These are phyloP conservation scores for Nesidiocoris tenuis DNA, from an alignment of 2,888 invertebrate species.

Conservation along the genomic window DNA sequence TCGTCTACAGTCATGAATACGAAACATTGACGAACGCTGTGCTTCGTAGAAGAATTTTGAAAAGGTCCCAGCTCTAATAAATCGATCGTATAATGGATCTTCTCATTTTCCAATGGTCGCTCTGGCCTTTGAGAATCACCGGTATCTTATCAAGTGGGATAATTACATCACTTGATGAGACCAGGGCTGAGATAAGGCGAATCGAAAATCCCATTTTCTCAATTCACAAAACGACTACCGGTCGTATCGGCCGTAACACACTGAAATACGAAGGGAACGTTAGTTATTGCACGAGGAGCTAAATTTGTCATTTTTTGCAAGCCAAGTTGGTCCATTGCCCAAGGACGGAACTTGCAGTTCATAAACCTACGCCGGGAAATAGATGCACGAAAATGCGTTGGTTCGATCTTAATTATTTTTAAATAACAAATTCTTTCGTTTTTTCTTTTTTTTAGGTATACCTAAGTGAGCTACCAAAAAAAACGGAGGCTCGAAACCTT, in stretches of 20 bases:
- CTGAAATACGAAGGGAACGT: slow-evolving; percentile 7
- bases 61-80: too few species aligned
- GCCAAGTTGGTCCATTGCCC: slow-evolving; percentile 22
- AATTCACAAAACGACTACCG: too few species aligned
- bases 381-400: too few species aligned
- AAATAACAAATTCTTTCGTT: too few species aligned
- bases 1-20: neutral
- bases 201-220: neutral
- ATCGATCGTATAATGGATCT: too few species aligned
- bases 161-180: neutral
- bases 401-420: too few species aligned
- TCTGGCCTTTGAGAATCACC: neutral
- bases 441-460: too few species aligned
- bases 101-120: neutral
- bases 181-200: neutral
- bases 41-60: too few species aligned
- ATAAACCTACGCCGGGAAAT: slow-evolving; percentile 8
- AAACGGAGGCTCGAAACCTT: too few species aligned
- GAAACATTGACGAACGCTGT: neutral
- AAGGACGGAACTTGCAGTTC: slow-evolving; percentile 30
- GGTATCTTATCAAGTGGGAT: neutral
- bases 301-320: slow-evolving; percentile 16
- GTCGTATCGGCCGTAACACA: slow-evolving; percentile 1
- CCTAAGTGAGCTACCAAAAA: too few species aligned
- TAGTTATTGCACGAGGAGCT: slow-evolving; percentile 14